Base-by-base conservation (phyloP, 2,113 vertebrate species). In the Cromileptes altivelis region DNA sequence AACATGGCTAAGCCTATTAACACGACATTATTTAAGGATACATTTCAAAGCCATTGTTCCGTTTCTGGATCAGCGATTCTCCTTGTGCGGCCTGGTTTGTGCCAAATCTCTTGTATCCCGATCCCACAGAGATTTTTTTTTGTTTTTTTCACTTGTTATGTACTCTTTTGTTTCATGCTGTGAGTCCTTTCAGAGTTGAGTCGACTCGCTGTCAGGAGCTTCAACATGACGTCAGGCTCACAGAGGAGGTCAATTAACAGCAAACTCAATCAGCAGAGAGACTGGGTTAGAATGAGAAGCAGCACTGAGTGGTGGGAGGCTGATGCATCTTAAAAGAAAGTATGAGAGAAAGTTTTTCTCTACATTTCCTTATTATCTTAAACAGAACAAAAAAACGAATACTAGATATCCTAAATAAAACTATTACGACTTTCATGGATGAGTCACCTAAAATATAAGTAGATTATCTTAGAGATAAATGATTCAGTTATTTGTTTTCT, bases 181-280 rank as follows among this genome's bases (percentile, higher is more conserved):
- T 12, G 62, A 85, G 82, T 71, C 19, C 47, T 80, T 74, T 85
- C 15, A 60, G 64, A 55, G 68, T 53, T 52, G 67, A 81, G 77
- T 67, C 18, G 21, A 49, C 56, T 63, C n/a, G 6, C 82, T 78
- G 73, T 75, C 84, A 84, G 84, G 50, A 62, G 62, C 49, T 78
- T 63, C 21, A 21, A 42, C 56, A 14, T 86, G 81, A 87, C 62
- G 50, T 87, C 69, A 75, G 65, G 37, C 74, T 49, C 63, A 49
- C 49, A 61, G 55, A 61, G 74, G 78, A 85, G 70, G 87, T 87
- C 77, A 88, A 88, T 88, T 87, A 89, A 85, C 45, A 63, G 56
- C 47, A 57, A 55, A 84, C 84, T 92, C 71, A 80, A 89, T 89
- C 84, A 85, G 79, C 50, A 17, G 37, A 68, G 53, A 80, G 55